phyloP scores from a whole-genome alignment of 2,888 invertebrate species.

The Scaeva pyrastri region DNA sequence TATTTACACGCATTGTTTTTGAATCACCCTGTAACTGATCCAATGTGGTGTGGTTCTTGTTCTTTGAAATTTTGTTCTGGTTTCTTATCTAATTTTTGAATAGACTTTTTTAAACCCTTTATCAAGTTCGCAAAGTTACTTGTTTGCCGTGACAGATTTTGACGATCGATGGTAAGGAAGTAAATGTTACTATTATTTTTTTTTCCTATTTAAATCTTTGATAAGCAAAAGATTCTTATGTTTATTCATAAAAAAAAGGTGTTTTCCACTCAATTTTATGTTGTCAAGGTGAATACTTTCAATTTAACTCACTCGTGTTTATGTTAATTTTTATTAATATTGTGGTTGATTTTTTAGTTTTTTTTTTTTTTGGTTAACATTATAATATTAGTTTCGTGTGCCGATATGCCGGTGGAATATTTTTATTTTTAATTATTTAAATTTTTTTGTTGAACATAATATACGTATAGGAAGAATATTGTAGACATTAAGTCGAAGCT shows the following conservation, averaged over 20 bases:
- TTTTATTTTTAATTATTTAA: conserved; percentile 27
- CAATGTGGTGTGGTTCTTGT: conserved; percentile 53
- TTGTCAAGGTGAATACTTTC: conserved; percentile 68
- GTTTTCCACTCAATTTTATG: conserved; percentile 36
- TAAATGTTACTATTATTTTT: conserved; percentile 26
- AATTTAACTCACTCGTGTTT: conserved; percentile 30
- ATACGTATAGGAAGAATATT: not conserved
- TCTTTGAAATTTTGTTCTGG: conserved; percentile 2
- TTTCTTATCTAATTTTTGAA: not conserved
- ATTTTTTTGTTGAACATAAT: not conserved
- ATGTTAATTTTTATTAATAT: not conserved
- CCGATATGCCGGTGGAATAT: conserved; percentile 13
- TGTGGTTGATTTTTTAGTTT: not conserved
- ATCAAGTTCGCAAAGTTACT: not conserved
- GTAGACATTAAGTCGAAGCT: not conserved
- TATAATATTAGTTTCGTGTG: conserved; percentile 4
- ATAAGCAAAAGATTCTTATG: conserved; percentile 25
- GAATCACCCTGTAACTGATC: no score
- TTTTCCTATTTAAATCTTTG: conserved; percentile 6
- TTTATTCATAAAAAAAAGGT: not conserved
- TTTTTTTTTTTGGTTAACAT: not conserved
- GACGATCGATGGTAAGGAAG: conserved; percentile 52
- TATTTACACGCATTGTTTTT: no score
- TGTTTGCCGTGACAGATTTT: conserved; percentile 13
- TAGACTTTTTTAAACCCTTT: not conserved